Evolutionary conservation across 2,797 vertebrate species (phyloP).

Genomic region (Scyliorhinus canicula): DNA sequence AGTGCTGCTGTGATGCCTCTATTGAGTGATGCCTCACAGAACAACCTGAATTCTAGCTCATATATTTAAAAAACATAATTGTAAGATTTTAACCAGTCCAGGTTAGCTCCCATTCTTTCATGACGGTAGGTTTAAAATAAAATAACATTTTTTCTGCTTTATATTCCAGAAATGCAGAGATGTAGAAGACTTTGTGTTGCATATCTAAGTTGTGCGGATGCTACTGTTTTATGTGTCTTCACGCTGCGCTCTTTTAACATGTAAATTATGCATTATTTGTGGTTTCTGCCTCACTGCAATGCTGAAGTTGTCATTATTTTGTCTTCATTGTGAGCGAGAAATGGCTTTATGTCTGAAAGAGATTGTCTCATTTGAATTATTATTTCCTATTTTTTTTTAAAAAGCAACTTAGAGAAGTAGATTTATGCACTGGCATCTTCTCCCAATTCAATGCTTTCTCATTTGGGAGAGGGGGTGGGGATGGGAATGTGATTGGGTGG

Average conservation of each 20-base stretch:
- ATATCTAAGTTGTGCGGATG: not conserved
- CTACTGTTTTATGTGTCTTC: not conserved
- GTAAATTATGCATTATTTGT: conserved; percentile 33
- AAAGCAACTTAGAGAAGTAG: not conserved
- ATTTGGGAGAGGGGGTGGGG: too few relatives aligned
- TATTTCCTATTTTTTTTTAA: not conserved
- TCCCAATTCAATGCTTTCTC: not conserved
- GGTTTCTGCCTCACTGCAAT: conserved; percentile 30
- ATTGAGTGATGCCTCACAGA: conserved; percentile 62
- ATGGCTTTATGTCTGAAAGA: not conserved
- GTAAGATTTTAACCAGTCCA: not conserved
- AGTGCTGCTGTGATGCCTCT: conserved; percentile 63
- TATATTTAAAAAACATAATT: not conserved
- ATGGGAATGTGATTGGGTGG: not conserved
- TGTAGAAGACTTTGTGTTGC: not conserved
- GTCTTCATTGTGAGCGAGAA: not conserved
- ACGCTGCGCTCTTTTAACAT: not conserved
- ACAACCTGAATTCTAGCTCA: not conserved
- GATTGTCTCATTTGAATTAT: conserved; percentile 32
- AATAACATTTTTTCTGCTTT: too few relatives aligned
- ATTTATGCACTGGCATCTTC: conserved; percentile 1
- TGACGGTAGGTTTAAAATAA: not conserved
- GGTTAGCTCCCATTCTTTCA: not conserved
- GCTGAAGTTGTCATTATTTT: conserved; percentile 23
- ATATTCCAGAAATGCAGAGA: not conserved